These are phyloP conservation scores for Mnemiopsis leidyi DNA, from an alignment of 37 sponge, comb jelly and placozoan genomes.

Conservation along the genomic window DNA sequence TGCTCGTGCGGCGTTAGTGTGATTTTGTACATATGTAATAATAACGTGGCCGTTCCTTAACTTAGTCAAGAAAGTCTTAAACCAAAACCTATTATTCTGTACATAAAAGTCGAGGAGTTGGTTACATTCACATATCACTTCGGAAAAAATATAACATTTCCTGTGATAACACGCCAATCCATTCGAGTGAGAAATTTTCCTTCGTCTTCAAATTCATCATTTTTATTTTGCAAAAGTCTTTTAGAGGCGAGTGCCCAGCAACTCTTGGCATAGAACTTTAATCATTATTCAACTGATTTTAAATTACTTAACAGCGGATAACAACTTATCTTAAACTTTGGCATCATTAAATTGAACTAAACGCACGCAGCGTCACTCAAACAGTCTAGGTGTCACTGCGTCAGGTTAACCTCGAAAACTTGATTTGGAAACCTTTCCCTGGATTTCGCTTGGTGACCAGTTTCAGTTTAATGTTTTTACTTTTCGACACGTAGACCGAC, in stretches of 20 bases:
- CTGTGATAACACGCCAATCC: too few relatives aligned
- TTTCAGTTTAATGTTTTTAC: neutral
- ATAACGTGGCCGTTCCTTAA: neutral
- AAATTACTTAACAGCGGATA: neutral
- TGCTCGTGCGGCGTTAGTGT: too few relatives aligned
- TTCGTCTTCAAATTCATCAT: too few relatives aligned
- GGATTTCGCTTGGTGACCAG: conserved; percentile 7
- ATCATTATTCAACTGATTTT: neutral
- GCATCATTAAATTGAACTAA: neutral
- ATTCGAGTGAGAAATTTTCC: too few relatives aligned
- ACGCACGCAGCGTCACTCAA: neutral
- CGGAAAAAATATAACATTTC: too few relatives aligned
- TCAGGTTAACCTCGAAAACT: conserved; percentile 46
- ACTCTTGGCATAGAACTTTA: neutral
- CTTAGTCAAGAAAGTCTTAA: too few relatives aligned
- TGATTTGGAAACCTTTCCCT: conserved; percentile 51
- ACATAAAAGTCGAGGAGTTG: too few relatives aligned
- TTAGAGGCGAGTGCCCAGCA: too few relatives aligned
- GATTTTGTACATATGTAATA: too few relatives aligned
- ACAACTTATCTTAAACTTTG: neutral
- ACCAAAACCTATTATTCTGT: too few relatives aligned
- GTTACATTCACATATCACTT: too few relatives aligned
- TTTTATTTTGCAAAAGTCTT: too few relatives aligned
- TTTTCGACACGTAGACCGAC: neutral
- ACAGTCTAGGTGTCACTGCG: neutral